Evolutionary conservation across 1,140 invertebrate genomes (phyloP), one percentile per base, ranked within the genome.

Genomic region (Drosophila melanogaster): DNA sequence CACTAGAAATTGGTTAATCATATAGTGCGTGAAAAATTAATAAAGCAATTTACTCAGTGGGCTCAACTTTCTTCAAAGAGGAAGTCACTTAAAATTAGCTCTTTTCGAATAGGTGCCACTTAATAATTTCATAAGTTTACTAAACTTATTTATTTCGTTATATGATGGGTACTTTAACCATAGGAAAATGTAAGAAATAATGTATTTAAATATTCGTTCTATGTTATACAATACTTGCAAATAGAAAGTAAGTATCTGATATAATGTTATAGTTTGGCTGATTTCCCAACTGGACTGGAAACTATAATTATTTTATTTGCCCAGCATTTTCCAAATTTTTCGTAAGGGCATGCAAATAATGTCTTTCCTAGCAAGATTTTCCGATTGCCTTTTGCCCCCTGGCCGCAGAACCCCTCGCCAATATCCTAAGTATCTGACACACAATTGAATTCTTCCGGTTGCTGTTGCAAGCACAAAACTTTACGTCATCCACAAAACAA

Each of bases 361-460:
- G 33, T 66, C 24, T 54, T 66, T n/a, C 62, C 38, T 61, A 46
- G 40, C 62, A 37, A 11, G 46, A 38, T 55, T 66, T 54, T 35
- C 64, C 77, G 80, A 81, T 78, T 66, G 78, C 46, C 65, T 65
- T 46, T 51, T 41, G 26, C 41, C 37, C 26, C 37, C 19, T 22
- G 1, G 19, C 19, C 19, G 0, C 10, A 12, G 4, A 43, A 19
- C 30, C 47, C 47, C 47, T 15, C 47, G 47, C 47, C 47, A 44
- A 67, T 17, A 54, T 46, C 43, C 47, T 30, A 30, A 69, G 33
- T 38, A 67, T 67, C 84, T 87, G 79, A 77, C 84, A 72, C 85
- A 84, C 84, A 89, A 89, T 89, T 89, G 84, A 89, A 89, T 84
- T 74, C 85, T 89, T 89, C 64, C 84, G 80, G 84, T 83, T 89